Evolutionary conservation across 2,797 vertebrate species (phyloP).

Genomic region (Rachycentron canadum): DNA sequence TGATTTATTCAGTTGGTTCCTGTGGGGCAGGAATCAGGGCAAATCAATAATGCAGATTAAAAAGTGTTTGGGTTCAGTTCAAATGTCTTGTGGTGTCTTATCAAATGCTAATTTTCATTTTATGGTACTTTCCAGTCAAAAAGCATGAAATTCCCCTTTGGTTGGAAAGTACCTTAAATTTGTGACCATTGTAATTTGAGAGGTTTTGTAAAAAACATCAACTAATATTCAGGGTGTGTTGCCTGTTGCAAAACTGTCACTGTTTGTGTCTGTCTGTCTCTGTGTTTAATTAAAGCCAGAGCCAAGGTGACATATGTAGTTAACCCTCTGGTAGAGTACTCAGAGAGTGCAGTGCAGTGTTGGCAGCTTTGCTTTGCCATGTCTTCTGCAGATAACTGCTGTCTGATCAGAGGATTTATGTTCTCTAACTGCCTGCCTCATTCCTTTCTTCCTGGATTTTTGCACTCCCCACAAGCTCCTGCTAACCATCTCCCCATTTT

Average conservation of each 20-base stretch:
- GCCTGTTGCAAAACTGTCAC: slow-evolving; percentile 1
- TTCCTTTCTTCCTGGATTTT: slow-evolving; percentile 33
- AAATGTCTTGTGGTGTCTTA: not conserved
- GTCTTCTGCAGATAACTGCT: slow-evolving; percentile 49
- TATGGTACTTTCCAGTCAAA: not conserved
- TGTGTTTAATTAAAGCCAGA: slow-evolving; percentile 23
- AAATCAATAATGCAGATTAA: not conserved
- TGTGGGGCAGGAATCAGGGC: not conserved
- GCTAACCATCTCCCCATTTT: slow-evolving; percentile 25
- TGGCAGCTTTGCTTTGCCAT: slow-evolving; percentile 30
- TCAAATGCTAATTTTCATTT: not conserved
- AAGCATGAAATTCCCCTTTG: not conserved
- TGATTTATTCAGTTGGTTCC: not conserved
- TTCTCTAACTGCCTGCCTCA: slow-evolving; percentile 41
- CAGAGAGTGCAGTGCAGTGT: slow-evolving; percentile 18
- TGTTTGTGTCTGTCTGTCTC: not conserved
- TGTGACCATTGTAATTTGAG: not conserved
- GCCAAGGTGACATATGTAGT: slow-evolving; percentile 14
- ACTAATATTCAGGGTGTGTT: too few relatives aligned
- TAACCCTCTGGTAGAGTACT: slow-evolving; percentile 10
- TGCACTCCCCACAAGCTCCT: slow-evolving; percentile 23
- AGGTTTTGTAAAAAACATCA: not conserved
- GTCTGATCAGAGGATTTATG: slow-evolving; percentile 64
- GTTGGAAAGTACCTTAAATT: slow-evolving; percentile 62
- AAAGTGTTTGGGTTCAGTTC: not conserved